Base-by-base conservation (phyloP, 2,797 vertebrate species). In the Coracias cyanogaster region DNA sequence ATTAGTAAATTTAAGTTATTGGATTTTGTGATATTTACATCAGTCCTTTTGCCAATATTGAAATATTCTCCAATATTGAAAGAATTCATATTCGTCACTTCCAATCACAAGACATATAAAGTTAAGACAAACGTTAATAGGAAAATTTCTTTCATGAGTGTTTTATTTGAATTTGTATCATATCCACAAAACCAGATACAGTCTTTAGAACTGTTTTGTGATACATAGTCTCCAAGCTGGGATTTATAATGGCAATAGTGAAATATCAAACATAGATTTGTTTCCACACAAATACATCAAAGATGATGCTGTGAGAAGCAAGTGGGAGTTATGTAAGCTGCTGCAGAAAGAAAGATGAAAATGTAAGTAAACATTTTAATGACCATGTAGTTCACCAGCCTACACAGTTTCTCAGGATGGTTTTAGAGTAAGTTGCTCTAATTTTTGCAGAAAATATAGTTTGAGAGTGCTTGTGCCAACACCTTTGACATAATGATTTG, bases 91-190 rank as follows among this genome's bases (percentile, higher is more conserved):
- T 64, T 48, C 60, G 43, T 77, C 43, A 31, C 10, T 78, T 71
- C 37, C 26, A 57, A 54, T 45, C 31, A 55, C 43, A 45, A 85
- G 37, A 57, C 9, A 51, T 35, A 51, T 93, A 86, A 72, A 54
- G 7, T 7, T 25, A 71, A 95, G 92, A 51, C 31, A 91, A 95
- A 73, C 37, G 83, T 86, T 57, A 19, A 84, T 39, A 55, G 71
- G 73, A n/a, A 84, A 45, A 35, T 57, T 87, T 80, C 10, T 95
- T 89, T 96, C 62, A 70, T n/a, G 33, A 90, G 72, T 86, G 69
- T 96, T 98, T 98, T 98, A 98, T 98, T 98, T 96, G 69, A 92
- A 93, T 97, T 93, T 93, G 73, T 95, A 65, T 83, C 85, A 93
- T 93, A 93, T 76, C 86, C 91, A 94, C 94, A 90, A 94, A 97